Evolutionary conservation across 2,888 invertebrate genomes (phyloP).

Genomic region (Drosophila nr. perissopoda): DNA sequence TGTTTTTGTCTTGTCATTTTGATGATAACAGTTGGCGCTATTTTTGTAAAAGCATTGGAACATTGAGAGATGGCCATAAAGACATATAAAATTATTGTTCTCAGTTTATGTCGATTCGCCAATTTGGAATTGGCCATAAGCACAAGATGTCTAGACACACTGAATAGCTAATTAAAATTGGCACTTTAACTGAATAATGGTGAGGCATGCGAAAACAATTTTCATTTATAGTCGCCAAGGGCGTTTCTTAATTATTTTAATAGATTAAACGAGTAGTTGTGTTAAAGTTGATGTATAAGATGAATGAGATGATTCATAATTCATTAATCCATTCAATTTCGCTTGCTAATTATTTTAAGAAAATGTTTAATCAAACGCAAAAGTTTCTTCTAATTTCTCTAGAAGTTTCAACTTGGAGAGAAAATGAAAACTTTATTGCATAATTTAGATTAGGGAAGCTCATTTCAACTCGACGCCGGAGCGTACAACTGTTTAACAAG

Average conservation of each 20-base stretch:
- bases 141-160: slow-evolving; percentile 40
- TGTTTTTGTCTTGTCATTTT: slow-evolving; percentile 33
- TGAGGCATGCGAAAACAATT: background rate
- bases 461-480: slow-evolving; percentile 1
- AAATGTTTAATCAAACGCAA: background rate
- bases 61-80: slow-evolving; percentile 17
- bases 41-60: background rate
- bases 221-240: slow-evolving; percentile 1
- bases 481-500: slow-evolving; percentile 15
- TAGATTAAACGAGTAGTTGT: background rate
- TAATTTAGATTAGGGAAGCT: slow-evolving; percentile 44
- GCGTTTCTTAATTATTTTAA: background rate
- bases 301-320: background rate
- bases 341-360: background rate
- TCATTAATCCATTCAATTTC: background rate
- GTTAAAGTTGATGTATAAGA: background rate
- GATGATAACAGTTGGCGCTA: slow-evolving; percentile 55
- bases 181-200: background rate
- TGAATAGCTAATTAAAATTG: background rate
- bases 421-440: slow-evolving; percentile 34
- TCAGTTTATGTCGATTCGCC: slow-evolving; percentile 34
- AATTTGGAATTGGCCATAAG: slow-evolving; percentile 31
- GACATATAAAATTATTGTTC: slow-evolving; percentile 51
- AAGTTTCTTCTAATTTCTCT: background rate
- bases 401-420: slow-evolving; percentile 30